A percentile compares a stretch with the other conserved stretches of the same genome.
These are phyloP conservation scores for Odontesthes bonariensis DNA, from an alignment of 2,113 vertebrate genomes.

Conservation along the genomic window DNA sequence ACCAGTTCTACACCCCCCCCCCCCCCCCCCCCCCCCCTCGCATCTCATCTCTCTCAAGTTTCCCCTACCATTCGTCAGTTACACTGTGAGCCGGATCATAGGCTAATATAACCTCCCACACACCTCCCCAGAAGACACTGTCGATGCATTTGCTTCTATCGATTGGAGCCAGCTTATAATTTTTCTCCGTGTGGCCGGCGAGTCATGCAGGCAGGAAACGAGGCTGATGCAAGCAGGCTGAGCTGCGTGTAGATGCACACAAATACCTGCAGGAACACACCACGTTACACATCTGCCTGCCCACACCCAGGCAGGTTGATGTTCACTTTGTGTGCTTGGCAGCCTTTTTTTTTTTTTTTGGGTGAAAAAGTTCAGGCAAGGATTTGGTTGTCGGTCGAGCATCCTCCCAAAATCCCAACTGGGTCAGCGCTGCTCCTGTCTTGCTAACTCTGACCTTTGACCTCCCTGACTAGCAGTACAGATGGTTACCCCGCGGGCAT, in stretches of 20 bases:
- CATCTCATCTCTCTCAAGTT: slow-evolving; percentile 73
- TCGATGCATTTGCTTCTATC: slow-evolving; percentile 78
- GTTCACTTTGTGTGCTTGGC: not conserved
- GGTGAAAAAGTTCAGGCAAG: slow-evolving; percentile 1
- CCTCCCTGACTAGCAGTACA: slow-evolving; percentile 26
- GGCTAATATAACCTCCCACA: slow-evolving; percentile 68
- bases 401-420: not conserved
- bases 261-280: slow-evolving; percentile 4
- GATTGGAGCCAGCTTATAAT: slow-evolving; percentile 79
- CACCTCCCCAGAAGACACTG: slow-evolving; percentile 69
- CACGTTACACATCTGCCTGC: slow-evolving; percentile 1
- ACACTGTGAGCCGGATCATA: slow-evolving; percentile 71
- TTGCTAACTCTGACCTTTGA: slow-evolving; percentile 37
- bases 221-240: slow-evolving; percentile 34
- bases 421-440: not conserved
- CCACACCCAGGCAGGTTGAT: not conserved
- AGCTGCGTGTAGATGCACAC: slow-evolving; percentile 22
- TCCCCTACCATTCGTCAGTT: slow-evolving; percentile 70
- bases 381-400: slow-evolving; percentile 9
- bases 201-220: slow-evolving; percentile 51
- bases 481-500: slow-evolving; percentile 11
- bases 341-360: not conserved
- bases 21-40: not conserved
- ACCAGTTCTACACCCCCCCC: not conserved
- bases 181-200: slow-evolving; percentile 62